These are phyloP conservation scores for Liolophura sinensis DNA, from an alignment of 1,140 invertebrate species.

Conservation along the genomic window DNA sequence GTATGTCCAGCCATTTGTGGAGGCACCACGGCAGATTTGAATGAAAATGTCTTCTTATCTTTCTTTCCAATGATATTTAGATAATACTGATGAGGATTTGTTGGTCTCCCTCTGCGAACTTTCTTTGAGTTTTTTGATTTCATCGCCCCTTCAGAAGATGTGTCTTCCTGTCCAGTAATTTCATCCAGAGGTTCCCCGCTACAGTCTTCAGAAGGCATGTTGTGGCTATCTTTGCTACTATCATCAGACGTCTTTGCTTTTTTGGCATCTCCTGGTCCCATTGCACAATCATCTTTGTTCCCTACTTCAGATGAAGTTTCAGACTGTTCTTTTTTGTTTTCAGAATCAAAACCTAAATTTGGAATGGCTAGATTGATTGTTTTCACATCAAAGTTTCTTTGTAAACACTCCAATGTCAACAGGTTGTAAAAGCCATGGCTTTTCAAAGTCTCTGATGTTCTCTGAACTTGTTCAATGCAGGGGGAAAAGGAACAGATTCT, in stretches of 20 bases:
- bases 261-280: neutral
- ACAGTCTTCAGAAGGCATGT: neutral
- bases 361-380: conserved; percentile 69
- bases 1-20: conserved; percentile 83
- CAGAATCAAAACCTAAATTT: conserved; percentile 30
- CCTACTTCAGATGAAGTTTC: conserved; percentile 1
- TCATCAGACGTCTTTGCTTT: conserved; percentile 11
- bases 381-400: conserved; percentile 79
- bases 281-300: conserved; percentile 6
- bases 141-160: neutral
- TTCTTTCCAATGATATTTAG: conserved; percentile 13
- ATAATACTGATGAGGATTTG: too few species aligned
- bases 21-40: conserved; percentile 72
- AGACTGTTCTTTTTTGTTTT: conserved; percentile 1
- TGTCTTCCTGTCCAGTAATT: neutral
- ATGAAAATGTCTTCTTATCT: conserved; percentile 37
- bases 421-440: conserved; percentile 80
- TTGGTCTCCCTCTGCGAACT: too few species aligned
- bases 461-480: conserved; percentile 97
- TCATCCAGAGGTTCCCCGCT: neutral
- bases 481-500: conserved; percentile 96
- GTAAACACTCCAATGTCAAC: conserved; percentile 84
- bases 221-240: conserved; percentile 12
- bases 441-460: conserved; percentile 73
- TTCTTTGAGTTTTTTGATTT: neutral